These are phyloP conservation scores for Contarinia nasturtii DNA, from an alignment of 1,140 invertebrate genomes.

Conservation along the genomic window DNA sequence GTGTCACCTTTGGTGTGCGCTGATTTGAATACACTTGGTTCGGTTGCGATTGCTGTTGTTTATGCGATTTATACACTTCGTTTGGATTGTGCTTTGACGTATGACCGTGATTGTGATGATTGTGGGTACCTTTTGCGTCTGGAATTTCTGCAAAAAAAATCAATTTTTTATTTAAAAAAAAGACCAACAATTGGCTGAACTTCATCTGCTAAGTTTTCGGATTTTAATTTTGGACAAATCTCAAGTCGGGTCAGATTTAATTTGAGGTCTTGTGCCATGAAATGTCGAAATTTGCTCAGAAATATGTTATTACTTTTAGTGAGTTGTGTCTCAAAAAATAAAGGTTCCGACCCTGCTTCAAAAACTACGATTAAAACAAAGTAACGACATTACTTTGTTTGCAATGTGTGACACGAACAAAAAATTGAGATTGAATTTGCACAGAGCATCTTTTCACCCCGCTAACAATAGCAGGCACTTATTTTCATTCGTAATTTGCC, in stretches of 20 bases:
- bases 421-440: not conserved
- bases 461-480: too few species aligned
- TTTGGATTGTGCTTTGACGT: constrained; percentile 16
- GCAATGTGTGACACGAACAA: not conserved
- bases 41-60: constrained; percentile 4
- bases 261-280: too few species aligned
- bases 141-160: constrained; percentile 27
- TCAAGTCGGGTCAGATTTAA: too few species aligned
- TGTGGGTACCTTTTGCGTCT: constrained; percentile 26
- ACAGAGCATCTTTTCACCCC: too few species aligned
- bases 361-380: too few species aligned
- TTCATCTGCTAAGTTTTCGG: constrained; percentile 5
- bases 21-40: too few species aligned
- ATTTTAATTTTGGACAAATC: not conserved
- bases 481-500: constrained; percentile 2
- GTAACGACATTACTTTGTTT: too few species aligned
- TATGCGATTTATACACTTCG: constrained; percentile 21
- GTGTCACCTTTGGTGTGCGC: constrained; percentile 18
- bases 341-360: too few species aligned
- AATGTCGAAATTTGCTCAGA: too few species aligned
- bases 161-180: constrained; percentile 4
- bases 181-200: constrained; percentile 8
- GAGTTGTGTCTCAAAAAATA: too few species aligned
- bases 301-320: too few species aligned
- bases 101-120: constrained; percentile 12